A percentile compares a stretch with the other conserved stretches of the same genome.
Evolutionary conservation across 1,140 invertebrate species (phyloP).

Genomic region (Cecropterus lyciades): DNA sequence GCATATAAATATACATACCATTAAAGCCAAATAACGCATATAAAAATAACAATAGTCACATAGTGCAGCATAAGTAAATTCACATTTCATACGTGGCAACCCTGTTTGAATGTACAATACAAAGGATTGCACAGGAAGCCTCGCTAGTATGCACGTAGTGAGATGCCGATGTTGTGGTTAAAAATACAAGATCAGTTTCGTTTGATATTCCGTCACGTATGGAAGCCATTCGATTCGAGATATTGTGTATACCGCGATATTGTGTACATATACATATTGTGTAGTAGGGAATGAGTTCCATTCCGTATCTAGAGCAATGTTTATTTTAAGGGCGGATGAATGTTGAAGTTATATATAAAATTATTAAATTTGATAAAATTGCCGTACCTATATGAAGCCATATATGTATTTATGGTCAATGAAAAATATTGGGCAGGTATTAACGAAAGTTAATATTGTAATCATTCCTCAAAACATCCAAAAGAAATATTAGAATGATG

Average conservation of each 20-base stretch:
- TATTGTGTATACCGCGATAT: slow-evolving; percentile 12
- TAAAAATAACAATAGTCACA: too few species aligned
- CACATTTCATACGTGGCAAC: not conserved
- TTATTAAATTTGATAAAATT: too few species aligned
- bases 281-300: not conserved
- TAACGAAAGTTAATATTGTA: too few species aligned
- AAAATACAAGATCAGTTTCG: slow-evolving; percentile 27
- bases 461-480: too few species aligned
- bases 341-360: too few species aligned
- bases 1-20: too few species aligned
- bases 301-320: slow-evolving; percentile 3
- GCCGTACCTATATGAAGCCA: too few species aligned
- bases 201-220: slow-evolving; percentile 28
- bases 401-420: too few species aligned
- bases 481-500: too few species aligned
- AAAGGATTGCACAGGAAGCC: slow-evolving; percentile 23
- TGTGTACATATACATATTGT: not conserved
- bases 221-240: slow-evolving; percentile 17
- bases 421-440: too few species aligned
- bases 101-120: not conserved
- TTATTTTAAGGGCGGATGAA: not conserved
- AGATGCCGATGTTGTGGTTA: slow-evolving; percentile 24
- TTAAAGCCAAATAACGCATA: too few species aligned
- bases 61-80: too few species aligned
- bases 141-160: slow-evolving; percentile 8